These are phyloP conservation scores for Patagioenas fasciata DNA, from an alignment of 2,113 vertebrate species.

Conservation along the genomic window DNA sequence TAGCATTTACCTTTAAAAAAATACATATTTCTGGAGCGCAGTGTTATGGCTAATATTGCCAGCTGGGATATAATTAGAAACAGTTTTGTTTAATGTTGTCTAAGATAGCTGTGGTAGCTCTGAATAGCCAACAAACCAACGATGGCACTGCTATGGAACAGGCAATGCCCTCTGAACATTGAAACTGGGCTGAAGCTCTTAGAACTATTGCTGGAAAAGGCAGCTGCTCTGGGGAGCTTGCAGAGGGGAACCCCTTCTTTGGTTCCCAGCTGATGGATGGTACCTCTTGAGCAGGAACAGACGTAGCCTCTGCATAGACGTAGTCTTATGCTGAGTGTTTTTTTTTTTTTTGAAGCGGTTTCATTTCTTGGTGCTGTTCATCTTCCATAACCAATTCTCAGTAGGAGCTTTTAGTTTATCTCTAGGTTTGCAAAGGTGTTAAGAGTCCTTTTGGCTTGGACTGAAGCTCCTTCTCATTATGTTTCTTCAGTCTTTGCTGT, in stretches of 20 bases:
- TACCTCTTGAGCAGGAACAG: background rate
- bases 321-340: background rate
- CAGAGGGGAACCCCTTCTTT: background rate
- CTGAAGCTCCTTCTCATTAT: background rate
- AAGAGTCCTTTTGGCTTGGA: background rate
- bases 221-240: background rate
- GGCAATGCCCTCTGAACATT: background rate
- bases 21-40: background rate
- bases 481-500: background rate
- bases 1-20: background rate
- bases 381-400: background rate
- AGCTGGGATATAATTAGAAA: background rate
- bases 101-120: background rate
- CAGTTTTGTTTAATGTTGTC: background rate
- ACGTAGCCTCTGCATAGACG: background rate
- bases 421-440: background rate
- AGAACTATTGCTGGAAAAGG: background rate
- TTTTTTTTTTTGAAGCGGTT: background rate
- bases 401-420: background rate
- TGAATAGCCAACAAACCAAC: background rate
- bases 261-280: background rate
- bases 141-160: background rate
- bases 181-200: background rate
- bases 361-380: background rate
- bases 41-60: background rate